These are phyloP conservation scores for Musca domestica DNA, from an alignment of 1,140 invertebrate species.

Conservation along the genomic window DNA sequence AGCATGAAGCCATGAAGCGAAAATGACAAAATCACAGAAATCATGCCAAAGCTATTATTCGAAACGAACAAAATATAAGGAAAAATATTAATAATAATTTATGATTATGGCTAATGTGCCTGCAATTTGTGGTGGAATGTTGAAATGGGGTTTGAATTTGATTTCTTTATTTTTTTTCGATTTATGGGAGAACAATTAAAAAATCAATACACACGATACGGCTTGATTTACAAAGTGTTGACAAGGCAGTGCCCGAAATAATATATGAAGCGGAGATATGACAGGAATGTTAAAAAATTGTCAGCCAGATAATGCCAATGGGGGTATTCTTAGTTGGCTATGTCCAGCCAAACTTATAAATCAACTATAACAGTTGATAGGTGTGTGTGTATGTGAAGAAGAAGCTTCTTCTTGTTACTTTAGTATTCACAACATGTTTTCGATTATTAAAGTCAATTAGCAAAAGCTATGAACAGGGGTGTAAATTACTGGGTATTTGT, in stretches of 20 bases:
- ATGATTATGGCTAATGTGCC: too few relatives aligned
- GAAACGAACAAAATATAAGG: neutral
- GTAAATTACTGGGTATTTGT: too few relatives aligned
- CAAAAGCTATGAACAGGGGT: too few relatives aligned
- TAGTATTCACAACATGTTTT: conserved; percentile 3
- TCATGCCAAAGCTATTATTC: neutral
- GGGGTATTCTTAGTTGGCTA: too few relatives aligned
- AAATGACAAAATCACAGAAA: neutral
- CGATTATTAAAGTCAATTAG: conserved; percentile 18
- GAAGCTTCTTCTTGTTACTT: neutral
- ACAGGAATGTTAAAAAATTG: conserved; percentile 12
- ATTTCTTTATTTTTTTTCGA: too few relatives aligned
- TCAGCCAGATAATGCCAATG: too few relatives aligned
- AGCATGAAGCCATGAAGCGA: conserved; percentile 2
- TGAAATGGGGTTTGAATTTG: too few relatives aligned
- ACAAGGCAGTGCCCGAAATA: conserved; percentile 10
- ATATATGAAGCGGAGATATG: conserved; percentile 10
- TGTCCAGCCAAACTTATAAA: too few relatives aligned
- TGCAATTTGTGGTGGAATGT: too few relatives aligned
- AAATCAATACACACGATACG: too few relatives aligned
- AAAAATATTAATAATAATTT: too few relatives aligned
- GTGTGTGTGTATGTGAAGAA: neutral
- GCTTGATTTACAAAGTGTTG: conserved; percentile 15
- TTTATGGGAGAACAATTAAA: too few relatives aligned
- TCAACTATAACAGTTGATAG: neutral